Conservation (phyloP, 2,888 invertebrate species). For the Boloria euphrosyne region DNA sequence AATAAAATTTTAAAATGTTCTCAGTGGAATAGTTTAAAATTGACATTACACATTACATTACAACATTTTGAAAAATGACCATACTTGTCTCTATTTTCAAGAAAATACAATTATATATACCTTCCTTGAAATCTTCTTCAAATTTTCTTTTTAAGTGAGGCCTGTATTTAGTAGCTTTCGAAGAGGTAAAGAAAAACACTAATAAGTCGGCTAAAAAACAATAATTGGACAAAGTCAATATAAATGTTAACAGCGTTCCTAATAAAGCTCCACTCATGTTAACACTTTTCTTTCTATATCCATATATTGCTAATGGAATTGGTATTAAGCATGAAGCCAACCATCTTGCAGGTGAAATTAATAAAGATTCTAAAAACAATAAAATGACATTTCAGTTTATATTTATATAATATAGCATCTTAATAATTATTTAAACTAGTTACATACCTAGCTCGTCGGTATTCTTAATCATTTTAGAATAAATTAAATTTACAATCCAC, state of each 20-base stretch:
- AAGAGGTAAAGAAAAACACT: constrained; percentile 90
- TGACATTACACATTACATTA: too few relatives aligned
- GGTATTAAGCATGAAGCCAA: constrained; percentile 85
- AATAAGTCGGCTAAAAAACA: constrained; percentile 88
- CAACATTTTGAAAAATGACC: not conserved
- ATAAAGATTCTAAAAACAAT: constrained; percentile 75
- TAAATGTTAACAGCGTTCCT: constrained; percentile 88
- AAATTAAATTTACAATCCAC: constrained; percentile 88
- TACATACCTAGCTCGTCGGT: constrained; percentile 77
- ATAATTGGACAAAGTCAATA: constrained; percentile 89
- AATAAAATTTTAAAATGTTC: not conserved
- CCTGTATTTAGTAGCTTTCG: constrained; percentile 90
- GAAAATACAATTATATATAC: constrained; percentile 57
- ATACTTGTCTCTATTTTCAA: not conserved
- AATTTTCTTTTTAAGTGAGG: constrained; percentile 84
- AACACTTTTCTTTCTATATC: constrained; percentile 85
- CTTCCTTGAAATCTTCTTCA: constrained; percentile 91
- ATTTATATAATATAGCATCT: not conserved
- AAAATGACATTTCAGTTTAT: not conserved
- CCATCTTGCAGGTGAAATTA: constrained; percentile 86
- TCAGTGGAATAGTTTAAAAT: too few relatives aligned
- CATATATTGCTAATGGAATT: constrained; percentile 85
- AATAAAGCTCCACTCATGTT: constrained; percentile 87
- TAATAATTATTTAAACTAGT: not conserved
- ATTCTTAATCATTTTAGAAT: constrained; percentile 80